Evolutionary conservation across 2,797 vertebrate species (phyloP).

Genomic region (Lepus townsendii): DNA sequence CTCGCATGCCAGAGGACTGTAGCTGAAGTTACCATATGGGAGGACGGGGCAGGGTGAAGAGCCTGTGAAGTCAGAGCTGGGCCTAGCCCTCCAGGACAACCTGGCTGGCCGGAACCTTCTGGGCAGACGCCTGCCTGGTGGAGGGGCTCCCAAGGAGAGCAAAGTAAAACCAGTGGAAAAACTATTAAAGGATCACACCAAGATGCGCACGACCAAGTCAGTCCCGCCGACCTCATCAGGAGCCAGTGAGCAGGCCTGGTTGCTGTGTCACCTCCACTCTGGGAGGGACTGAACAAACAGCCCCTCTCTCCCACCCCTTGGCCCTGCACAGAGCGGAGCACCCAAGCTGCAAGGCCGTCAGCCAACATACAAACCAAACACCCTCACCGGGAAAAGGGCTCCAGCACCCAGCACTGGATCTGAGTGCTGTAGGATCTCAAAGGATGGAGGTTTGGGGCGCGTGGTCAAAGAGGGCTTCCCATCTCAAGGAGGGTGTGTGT

Average conservation of each 20-base stretch:
- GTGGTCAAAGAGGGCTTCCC: slow-evolving; percentile 29
- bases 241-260: neutral
- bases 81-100: neutral
- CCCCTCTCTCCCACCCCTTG: neutral
- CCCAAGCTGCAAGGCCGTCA: neutral
- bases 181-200: neutral
- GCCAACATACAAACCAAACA: neutral
- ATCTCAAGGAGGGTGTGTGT: neutral
- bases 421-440: neutral
- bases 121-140: neutral
- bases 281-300: neutral
- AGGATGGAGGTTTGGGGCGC: neutral
- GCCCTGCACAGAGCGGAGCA: neutral
- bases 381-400: neutral
- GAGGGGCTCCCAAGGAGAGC: neutral
- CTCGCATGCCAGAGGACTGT: neutral
- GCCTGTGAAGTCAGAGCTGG: neutral
- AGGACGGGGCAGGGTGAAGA: neutral
- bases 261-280: neutral
- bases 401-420: neutral
- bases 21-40: neutral
- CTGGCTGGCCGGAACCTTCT: neutral
- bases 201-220: neutral
- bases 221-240: neutral
- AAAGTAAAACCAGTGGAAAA: neutral